phyloP scores from a whole-genome alignment of 1,140 invertebrate species.

The Mamestra configurata region DNA sequence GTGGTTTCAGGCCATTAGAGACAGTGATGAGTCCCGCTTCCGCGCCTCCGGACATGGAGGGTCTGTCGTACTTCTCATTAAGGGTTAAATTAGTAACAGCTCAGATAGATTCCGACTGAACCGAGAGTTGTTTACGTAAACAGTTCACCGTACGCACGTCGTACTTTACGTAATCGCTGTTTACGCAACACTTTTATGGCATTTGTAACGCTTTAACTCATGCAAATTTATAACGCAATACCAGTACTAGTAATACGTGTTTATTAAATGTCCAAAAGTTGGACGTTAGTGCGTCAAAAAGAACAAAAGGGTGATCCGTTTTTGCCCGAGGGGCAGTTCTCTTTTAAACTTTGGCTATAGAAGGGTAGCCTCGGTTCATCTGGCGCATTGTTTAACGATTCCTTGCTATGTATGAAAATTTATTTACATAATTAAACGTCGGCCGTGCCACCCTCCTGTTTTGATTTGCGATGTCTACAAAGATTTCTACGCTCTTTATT shows the following conservation, averaged over 20 bases:
- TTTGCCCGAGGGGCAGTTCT: conserved; percentile 75
- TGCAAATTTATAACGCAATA: conserved; percentile 34
- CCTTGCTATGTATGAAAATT: conserved; percentile 83
- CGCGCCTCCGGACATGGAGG: conserved; percentile 72
- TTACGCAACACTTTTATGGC: conserved; percentile 53
- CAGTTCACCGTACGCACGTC: conserved; percentile 59
- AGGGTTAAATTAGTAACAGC: conserved; percentile 70
- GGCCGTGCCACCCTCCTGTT: conserved; percentile 72
- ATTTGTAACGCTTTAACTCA: conserved; percentile 10
- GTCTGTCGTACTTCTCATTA: conserved; percentile 70
- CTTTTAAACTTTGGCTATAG: conserved; percentile 81
- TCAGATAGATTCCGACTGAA: conserved; percentile 65
- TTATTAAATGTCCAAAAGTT: conserved; percentile 32
- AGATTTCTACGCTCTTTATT: conserved; percentile 75
- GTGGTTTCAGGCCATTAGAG: conserved; percentile 73
- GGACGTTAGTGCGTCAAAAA: conserved; percentile 54
- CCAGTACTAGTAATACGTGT: conserved; percentile 9
- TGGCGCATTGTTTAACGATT: conserved; percentile 83
- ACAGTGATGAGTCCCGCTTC: conserved; percentile 75
- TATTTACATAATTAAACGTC: conserved; percentile 87
- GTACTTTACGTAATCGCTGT: conserved; percentile 56
- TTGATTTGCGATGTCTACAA: conserved; percentile 83
- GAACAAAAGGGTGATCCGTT: conserved; percentile 72
- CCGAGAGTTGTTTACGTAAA: conserved; percentile 70
- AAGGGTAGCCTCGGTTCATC: conserved; percentile 75